phyloP scores from a whole-genome alignment of 2,888 invertebrate species.

The Cerceris ruficornis region DNA sequence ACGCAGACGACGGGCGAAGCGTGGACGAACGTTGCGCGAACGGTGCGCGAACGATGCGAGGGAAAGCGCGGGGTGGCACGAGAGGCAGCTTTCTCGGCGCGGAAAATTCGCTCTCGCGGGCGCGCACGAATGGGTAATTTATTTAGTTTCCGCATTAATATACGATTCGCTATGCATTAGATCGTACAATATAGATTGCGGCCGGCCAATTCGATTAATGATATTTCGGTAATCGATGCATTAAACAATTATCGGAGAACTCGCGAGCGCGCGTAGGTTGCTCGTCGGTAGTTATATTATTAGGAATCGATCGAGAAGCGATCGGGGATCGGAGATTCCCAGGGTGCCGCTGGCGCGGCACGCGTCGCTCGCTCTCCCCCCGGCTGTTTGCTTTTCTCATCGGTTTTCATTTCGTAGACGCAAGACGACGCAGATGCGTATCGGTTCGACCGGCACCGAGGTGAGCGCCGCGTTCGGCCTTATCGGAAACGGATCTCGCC shows the following conservation, averaged over 20 bases:
- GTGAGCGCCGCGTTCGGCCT: too few relatives aligned
- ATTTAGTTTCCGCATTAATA: constrained; percentile 65
- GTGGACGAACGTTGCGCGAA: too few relatives aligned
- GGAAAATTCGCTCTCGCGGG: neutral
- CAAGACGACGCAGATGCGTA: constrained; percentile 74
- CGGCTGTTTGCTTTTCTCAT: constrained; percentile 79
- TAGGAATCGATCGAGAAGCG: constrained; percentile 52
- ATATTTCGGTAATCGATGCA: constrained; percentile 63
- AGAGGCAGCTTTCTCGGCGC: neutral
- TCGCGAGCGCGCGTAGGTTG: constrained; percentile 38
- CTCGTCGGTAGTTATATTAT: constrained; percentile 55
- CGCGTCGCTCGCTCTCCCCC: constrained; percentile 1
- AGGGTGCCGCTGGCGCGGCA: neutral
- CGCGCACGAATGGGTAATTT: constrained; percentile 49
- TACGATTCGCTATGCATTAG: constrained; percentile 66
- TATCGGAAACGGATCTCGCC: constrained; percentile 78
- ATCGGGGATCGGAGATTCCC: constrained; percentile 17
- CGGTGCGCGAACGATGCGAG: too few relatives aligned
- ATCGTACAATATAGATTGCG: constrained; percentile 67
- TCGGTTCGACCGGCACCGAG: constrained; percentile 63
- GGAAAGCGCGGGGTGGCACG: too few relatives aligned
- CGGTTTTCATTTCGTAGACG: constrained; percentile 80
- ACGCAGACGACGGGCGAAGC: too few relatives aligned
- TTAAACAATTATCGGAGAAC: constrained; percentile 57
- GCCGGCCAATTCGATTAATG: constrained; percentile 68